phyloP scores from a whole-genome alignment of 2,888 invertebrate species.

The Megaustenia siamemsis region DNA sequence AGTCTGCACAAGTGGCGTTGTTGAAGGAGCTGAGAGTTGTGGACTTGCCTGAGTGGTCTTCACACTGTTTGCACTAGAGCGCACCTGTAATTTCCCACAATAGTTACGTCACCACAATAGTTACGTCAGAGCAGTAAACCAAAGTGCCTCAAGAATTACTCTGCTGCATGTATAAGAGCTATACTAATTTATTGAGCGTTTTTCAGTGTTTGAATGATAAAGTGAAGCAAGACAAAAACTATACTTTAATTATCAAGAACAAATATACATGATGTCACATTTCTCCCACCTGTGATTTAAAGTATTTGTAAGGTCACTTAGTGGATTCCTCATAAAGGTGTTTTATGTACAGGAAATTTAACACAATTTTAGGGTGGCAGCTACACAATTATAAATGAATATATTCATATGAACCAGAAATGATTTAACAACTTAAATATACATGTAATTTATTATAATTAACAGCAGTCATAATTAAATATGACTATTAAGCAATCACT shows the following conservation, averaged over 20 bases:
- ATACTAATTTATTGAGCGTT: background rate
- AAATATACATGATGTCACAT: too few species aligned
- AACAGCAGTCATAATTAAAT: too few species aligned
- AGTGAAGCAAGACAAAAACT: background rate
- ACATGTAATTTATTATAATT: too few species aligned
- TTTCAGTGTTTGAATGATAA: background rate
- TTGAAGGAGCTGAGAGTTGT: constrained; percentile 54
- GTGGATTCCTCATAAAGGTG: too few species aligned
- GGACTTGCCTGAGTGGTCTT: constrained; percentile 57
- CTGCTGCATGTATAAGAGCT: background rate
- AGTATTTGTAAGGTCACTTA: too few species aligned
- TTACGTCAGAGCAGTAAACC: background rate
- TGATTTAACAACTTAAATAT: too few species aligned
- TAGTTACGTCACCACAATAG: background rate
- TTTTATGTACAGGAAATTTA: too few species aligned
- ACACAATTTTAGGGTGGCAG: too few species aligned
- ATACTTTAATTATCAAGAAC: background rate
- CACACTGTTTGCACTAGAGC: constrained; percentile 56
- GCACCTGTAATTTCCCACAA: constrained; percentile 29
- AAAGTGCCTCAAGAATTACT: background rate
- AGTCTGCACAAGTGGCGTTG: constrained; percentile 57
- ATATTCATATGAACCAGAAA: too few species aligned
- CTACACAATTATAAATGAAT: too few species aligned
- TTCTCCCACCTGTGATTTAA: too few species aligned
- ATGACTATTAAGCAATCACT: too few species aligned